Evolutionary conservation across 1,140 invertebrate species (phyloP), one percentile per base, ranked within the genome.

Genomic region (Heliconius eleuchia): DNA sequence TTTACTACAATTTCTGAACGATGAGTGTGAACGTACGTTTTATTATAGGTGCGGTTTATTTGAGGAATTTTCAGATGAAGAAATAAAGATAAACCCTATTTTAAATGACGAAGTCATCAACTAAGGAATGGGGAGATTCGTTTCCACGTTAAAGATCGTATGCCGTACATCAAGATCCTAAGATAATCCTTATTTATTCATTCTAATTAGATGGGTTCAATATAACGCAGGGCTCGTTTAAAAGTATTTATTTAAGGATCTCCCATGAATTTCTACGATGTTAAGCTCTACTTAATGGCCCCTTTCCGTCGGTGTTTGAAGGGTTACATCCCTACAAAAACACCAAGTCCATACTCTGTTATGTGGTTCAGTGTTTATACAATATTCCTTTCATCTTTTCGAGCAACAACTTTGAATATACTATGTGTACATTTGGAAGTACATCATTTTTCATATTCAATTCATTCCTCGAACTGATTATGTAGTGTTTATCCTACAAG

Each of bases 181-280:
- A 84, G 88, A 91, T 92, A 90, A 92, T 91, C 89, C 87, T 80
- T 84, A 86, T 92, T 91, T 92, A 91, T 91, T 87, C 85, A 80
- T 87, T 85, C 84, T 87, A 89, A 91, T 89, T 89, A 90, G 87
- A 86, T 78, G 76, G 78, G 82, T 79, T 88, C 78, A 83, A 74
- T 77, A 83, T 87, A 87, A 87, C 86, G 80, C 86, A 77, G 23
- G 82, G 84, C 85, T 84, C 84, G 84, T 87, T 87, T 80, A 81
- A 79, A 80, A 81, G 79, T 88, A 89, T 87, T 91, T 88, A 87
- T 89, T 89, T 91, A 84, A 80, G 84, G 80, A 79, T 78, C 81
- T 81, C 75, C 79, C 79, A 79, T 84, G 83, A 81, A 86, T 85
- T 81, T 81, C 80, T 85, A 74, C 78, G 71, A 85, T 71, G 79